Conservation (phyloP, 1,140 invertebrate genomes). For the Augochlora pura region DNA sequence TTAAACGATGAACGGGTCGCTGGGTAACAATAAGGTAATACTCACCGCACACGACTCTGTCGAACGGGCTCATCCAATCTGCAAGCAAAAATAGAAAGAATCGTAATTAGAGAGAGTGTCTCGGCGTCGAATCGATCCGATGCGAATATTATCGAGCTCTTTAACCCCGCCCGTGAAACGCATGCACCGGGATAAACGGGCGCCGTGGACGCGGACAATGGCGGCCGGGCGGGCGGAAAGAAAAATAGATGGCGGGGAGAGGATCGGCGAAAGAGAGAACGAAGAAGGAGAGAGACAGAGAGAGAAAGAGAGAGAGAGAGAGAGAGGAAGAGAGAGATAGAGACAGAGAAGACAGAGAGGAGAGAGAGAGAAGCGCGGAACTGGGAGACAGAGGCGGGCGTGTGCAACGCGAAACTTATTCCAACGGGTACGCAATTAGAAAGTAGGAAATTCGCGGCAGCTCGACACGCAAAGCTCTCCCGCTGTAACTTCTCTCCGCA, state of each 20-base stretch:
- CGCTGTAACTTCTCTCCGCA: constrained; percentile 16
- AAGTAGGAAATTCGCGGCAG: constrained; percentile 42
- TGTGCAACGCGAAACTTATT: constrained; percentile 19
- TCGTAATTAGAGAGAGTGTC: constrained; percentile 18
- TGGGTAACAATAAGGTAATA: constrained; percentile 73
- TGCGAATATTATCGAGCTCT: constrained; percentile 19
- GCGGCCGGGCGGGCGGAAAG: not conserved
- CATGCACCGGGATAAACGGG: constrained; percentile 41
- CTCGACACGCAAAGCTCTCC: constrained; percentile 31
- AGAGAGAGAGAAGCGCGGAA: not conserved
- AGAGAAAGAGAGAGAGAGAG: not conserved
- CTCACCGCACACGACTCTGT: constrained; percentile 94
- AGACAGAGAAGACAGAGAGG: no score
- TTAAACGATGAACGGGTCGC: not conserved
- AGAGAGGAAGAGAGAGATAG: no score
- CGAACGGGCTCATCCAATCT: constrained; percentile 96
- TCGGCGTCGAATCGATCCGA: constrained; percentile 4
- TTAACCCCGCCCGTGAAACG: constrained; percentile 30
- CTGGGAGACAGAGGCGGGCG: not conserved
- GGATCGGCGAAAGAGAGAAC: no score
- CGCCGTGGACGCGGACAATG: not conserved
- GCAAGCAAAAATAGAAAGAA: constrained; percentile 75
- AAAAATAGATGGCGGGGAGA: not conserved
- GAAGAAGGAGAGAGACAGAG: not conserved
- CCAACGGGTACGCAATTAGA: constrained; percentile 37